A percentile compares a stretch with the other conserved stretches of the same genome.
Evolutionary conservation across 2,113 vertebrate species (phyloP).

Genomic region (Stercorarius parasiticus): DNA sequence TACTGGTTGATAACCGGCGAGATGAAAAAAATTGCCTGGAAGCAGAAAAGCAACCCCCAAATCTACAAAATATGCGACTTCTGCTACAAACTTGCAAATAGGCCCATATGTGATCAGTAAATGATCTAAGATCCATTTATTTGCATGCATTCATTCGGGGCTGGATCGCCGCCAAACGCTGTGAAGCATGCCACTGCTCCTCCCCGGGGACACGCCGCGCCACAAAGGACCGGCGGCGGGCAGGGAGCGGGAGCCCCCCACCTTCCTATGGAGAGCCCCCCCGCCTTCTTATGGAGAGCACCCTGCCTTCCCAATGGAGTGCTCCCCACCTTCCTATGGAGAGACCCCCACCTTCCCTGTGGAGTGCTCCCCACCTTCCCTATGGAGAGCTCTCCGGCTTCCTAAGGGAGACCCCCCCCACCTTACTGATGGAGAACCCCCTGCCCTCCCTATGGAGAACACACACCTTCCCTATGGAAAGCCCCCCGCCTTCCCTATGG

Average conservation of each 20-base stretch:
- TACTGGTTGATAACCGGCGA: background rate
- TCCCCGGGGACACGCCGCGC: background rate
- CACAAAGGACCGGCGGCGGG: background rate
- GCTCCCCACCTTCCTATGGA: background rate
- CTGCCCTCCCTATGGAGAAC: background rate
- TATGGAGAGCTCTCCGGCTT: background rate
- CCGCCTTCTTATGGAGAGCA: too few relatives aligned
- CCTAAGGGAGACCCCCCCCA: background rate
- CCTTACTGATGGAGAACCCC: background rate
- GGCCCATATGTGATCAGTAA: slow-evolving; percentile 58
- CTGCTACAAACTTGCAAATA: slow-evolving; percentile 61
- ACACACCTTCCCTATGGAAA: background rate
- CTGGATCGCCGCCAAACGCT: slow-evolving; percentile 31
- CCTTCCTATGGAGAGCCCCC: background rate
- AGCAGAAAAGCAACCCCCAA: slow-evolving; percentile 31
- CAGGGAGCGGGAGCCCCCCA: background rate
- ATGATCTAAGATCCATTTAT: slow-evolving; percentile 32
- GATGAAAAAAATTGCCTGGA: slow-evolving; percentile 2
- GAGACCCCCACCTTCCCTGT: background rate
- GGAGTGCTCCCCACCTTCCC: background rate
- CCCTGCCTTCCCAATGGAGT: background rate
- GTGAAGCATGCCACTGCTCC: slow-evolving; percentile 18
- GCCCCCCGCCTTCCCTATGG: background rate
- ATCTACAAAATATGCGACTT: slow-evolving; percentile 42
- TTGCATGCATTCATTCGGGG: slow-evolving; percentile 54